phyloP scores from a whole-genome alignment of 2,113 vertebrate species.

The Scolopax mira region DNA sequence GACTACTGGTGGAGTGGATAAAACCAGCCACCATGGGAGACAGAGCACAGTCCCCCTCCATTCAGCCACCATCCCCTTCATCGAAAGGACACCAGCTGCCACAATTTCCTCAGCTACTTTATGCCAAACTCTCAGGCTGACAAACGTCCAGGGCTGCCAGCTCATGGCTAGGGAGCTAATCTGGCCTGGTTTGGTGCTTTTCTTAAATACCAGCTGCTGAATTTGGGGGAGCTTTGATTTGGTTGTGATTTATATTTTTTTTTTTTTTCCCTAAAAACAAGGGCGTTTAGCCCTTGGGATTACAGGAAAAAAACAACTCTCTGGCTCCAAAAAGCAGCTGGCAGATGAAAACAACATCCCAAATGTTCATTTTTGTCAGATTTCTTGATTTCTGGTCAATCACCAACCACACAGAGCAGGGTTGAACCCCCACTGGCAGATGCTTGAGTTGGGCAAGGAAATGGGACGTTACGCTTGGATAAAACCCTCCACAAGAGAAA shows the following conservation, averaged over 20 bases:
- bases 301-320: neutral
- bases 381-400: neutral
- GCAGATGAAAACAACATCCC: neutral
- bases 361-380: neutral
- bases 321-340: neutral
- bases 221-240: neutral
- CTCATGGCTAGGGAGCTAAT: neutral
- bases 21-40: accelerated
- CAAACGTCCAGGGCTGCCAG: neutral
- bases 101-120: neutral
- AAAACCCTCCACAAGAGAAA: neutral
- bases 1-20: neutral
- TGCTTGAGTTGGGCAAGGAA: neutral
- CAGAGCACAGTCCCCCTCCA: neutral
- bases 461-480: neutral
- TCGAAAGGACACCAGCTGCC: neutral
- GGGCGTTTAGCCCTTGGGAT: neutral
- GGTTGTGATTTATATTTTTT: neutral
- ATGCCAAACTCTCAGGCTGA: neutral
- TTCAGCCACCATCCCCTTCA: neutral
- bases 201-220: neutral
- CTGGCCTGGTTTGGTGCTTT: neutral
- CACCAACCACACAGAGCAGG: accelerated
- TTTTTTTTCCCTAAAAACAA: neutral
- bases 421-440: neutral